Evolutionary conservation across 2,113 vertebrate species (phyloP).

Genomic region (Chloropsis cyanopogon): DNA sequence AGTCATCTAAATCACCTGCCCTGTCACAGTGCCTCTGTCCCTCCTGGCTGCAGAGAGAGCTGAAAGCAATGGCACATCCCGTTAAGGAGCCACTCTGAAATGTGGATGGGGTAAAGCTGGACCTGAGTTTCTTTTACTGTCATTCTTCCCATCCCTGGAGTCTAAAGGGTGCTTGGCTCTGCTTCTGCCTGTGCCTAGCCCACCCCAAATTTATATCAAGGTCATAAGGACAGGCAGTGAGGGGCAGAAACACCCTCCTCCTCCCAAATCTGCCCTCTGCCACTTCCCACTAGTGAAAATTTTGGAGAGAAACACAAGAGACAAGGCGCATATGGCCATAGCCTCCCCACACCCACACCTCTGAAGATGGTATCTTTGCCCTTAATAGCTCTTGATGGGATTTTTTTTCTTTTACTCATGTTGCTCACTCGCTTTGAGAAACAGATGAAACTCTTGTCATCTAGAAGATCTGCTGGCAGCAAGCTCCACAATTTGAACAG

Average conservation of each 20-base stretch:
- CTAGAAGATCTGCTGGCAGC: not conserved
- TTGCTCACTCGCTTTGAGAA: not conserved
- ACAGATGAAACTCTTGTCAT: not conserved
- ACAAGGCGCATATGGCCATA: not conserved
- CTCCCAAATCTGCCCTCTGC: not conserved
- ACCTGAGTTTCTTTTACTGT: not conserved
- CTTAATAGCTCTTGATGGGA: not conserved
- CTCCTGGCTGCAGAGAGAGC: not conserved
- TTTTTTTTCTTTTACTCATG: not conserved
- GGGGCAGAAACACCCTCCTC: not conserved
- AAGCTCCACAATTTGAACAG: not conserved
- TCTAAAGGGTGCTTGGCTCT: not conserved
- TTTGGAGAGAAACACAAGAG: not conserved
- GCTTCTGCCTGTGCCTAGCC: not conserved
- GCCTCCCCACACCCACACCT: not conserved
- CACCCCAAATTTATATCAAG: not conserved
- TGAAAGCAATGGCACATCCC: not conserved
- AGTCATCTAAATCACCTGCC: not conserved
- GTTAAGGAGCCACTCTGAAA: not conserved
- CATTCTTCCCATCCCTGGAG: not conserved
- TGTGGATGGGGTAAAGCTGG: not conserved
- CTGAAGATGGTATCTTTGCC: not conserved
- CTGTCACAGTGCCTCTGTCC: not conserved
- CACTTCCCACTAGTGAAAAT: not conserved
- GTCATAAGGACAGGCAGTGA: fast-evolving